Percentiles rank a stretch among this genome's conserved stretches.
These are phyloP conservation scores for Ondatra zibethicus DNA, from an alignment of 2,113 vertebrate species.

Conservation along the genomic window DNA sequence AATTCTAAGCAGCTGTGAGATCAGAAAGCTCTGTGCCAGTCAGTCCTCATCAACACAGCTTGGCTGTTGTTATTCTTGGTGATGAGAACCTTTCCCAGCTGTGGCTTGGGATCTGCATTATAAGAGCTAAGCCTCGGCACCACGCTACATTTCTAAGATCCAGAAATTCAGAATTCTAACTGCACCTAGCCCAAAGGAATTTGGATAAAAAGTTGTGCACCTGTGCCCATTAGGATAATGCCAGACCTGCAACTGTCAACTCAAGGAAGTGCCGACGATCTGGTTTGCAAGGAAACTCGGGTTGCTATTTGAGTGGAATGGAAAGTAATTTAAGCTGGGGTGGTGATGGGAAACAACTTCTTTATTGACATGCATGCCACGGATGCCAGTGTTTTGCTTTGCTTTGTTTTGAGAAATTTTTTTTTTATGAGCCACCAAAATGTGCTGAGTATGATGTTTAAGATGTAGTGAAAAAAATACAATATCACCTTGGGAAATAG, in stretches of 20 bases:
- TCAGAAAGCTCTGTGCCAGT: not conserved
- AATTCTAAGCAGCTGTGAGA: not conserved
- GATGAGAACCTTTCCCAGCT: not conserved
- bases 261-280: not conserved
- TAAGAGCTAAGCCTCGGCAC: not conserved
- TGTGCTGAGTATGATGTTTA: slow-evolving; percentile 58
- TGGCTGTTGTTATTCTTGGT: not conserved
- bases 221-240: not conserved
- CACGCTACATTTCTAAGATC: not conserved
- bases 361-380: not conserved
- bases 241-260: not conserved
- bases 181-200: not conserved
- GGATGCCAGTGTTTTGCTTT: not conserved
- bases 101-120: not conserved
- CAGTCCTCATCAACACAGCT: not conserved
- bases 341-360: slow-evolving; percentile 35
- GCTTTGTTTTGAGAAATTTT: slow-evolving; percentile 27
- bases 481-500: slow-evolving; percentile 51
- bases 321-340: slow-evolving; percentile 10
- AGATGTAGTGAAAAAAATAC: slow-evolving; percentile 37
- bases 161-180: not conserved
- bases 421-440: slow-evolving; percentile 40
- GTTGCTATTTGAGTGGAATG: slow-evolving; percentile 51
- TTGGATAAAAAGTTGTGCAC: not conserved
- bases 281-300: not conserved